phyloP scores from a whole-genome alignment of 2,888 invertebrate genomes.

The Polyploca ridens region DNA sequence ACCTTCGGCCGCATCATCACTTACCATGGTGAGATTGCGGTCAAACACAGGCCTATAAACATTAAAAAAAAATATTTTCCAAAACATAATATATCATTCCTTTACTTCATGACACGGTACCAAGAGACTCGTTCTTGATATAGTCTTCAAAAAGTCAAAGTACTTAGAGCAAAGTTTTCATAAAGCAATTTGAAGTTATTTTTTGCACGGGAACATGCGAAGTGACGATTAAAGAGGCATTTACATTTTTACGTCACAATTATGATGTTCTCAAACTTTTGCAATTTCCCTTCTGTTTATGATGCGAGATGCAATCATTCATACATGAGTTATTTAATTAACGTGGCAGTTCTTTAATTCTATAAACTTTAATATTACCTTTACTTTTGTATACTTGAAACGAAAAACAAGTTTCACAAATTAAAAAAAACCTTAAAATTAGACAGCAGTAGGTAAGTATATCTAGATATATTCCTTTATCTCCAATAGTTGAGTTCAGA shows the following conservation, averaged over 20 bases:
- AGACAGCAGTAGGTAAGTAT: too few species aligned
- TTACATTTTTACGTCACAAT: slow-evolving; percentile 65
- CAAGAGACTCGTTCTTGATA: slow-evolving; percentile 38
- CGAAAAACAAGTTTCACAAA: too few species aligned
- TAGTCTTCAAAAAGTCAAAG: slow-evolving; percentile 58
- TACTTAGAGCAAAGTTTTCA: slow-evolving; percentile 54
- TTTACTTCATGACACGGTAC: slow-evolving; percentile 19
- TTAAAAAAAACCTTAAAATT: too few species aligned
- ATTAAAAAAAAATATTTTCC: not conserved
- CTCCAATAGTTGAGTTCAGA: too few species aligned
- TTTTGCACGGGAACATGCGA: slow-evolving; percentile 61
- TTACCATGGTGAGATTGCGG: too few species aligned
- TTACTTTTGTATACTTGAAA: too few species aligned
- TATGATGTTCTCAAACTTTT: slow-evolving; percentile 45
- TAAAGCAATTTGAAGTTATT: slow-evolving; percentile 63
- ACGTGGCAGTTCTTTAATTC: too few species aligned
- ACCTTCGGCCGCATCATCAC: too few species aligned
- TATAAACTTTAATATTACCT: not conserved
- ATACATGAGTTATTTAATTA: not conserved
- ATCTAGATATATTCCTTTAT: too few species aligned
- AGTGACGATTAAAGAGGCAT: slow-evolving; percentile 66
- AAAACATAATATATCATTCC: not conserved
- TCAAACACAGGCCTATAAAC: too few species aligned
- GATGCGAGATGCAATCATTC: not conserved
- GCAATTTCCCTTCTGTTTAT: not conserved